A percentile compares a stretch with the other conserved stretches of the same genome.
These are phyloP conservation scores for Pangasius mekongensis DNA, from an alignment of 2,797 vertebrate genomes.

Conservation along the genomic window DNA sequence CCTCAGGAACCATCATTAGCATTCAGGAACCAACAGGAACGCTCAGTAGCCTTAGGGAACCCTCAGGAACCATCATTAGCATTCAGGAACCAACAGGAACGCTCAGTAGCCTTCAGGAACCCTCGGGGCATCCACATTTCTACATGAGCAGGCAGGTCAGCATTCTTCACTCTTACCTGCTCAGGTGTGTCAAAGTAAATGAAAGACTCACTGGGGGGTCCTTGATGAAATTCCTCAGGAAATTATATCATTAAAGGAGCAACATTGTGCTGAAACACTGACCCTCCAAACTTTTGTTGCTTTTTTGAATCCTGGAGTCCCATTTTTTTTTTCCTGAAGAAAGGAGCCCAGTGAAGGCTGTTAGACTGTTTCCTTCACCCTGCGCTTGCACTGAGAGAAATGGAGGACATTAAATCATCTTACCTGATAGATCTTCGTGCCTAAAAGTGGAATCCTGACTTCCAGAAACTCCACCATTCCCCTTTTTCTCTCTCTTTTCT, in stretches of 20 bases:
- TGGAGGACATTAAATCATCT: not conserved
- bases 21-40: no score
- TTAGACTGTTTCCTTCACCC: not conserved
- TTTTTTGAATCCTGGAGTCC: not conserved
- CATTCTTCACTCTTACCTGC: conserved; percentile 10
- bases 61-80: no score
- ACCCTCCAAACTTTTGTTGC: no score
- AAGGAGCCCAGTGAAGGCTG: not conserved
- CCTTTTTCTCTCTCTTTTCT: no score
- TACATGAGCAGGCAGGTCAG: conserved; percentile 14
- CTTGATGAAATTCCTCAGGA: not conserved
- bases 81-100: not conserved
- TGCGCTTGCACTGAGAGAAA: no score
- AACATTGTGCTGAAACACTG: not conserved
- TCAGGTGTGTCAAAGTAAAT: conserved; percentile 9
- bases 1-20: no score
- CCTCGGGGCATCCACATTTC: not conserved
- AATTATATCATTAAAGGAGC: no score
- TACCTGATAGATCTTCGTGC: not conserved
- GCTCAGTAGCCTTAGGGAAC: no score
- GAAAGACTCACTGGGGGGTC: not conserved
- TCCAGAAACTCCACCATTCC: conserved; percentile 15
- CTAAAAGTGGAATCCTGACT: not conserved
- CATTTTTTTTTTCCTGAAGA: no score
- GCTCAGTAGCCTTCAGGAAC: not conserved